Conservation (phyloP, 1,140 invertebrate species). For the Agrilus planipennis region DNA sequence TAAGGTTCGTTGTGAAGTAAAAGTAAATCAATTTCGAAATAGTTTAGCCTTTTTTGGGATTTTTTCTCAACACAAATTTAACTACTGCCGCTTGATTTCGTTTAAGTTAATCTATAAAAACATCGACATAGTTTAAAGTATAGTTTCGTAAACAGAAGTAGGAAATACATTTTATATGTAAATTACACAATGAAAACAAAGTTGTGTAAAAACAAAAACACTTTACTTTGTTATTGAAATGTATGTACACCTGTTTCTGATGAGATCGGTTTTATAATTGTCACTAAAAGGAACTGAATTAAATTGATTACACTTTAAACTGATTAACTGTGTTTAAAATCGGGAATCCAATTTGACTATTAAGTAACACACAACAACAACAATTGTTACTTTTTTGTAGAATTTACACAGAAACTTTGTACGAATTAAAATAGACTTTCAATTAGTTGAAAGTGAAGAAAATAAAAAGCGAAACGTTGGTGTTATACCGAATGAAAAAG, state of each 20-base stretch:
- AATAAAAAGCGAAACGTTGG: not conserved
- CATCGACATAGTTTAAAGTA: not conserved
- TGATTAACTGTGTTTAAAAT: too few relatives aligned
- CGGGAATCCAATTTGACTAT: too few relatives aligned
- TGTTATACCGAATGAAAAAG: not conserved
- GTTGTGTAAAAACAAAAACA: not conserved
- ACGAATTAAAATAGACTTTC: not conserved
- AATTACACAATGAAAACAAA: not conserved
- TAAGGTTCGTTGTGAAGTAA: too few relatives aligned
- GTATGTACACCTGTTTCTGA: too few relatives aligned
- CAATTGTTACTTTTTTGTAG: not conserved
- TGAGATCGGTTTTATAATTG: too few relatives aligned
- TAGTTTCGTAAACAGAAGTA: not conserved
- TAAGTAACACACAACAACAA: too few relatives aligned
- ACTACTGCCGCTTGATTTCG: not conserved
- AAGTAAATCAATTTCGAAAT: too few relatives aligned
- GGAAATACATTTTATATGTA: not conserved
- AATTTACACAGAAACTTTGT: not conserved
- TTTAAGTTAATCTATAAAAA: not conserved
- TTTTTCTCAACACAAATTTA: not conserved
- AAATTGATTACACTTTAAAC: too few relatives aligned
- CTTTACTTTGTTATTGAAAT: not conserved
- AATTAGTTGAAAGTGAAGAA: not conserved
- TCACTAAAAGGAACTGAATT: too few relatives aligned
- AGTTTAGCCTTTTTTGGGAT: not conserved